Evolutionary conservation across 2,113 vertebrate genomes (phyloP), one percentile per base, ranked within the genome.

Genomic region (Cyrtonyx montezumae): DNA sequence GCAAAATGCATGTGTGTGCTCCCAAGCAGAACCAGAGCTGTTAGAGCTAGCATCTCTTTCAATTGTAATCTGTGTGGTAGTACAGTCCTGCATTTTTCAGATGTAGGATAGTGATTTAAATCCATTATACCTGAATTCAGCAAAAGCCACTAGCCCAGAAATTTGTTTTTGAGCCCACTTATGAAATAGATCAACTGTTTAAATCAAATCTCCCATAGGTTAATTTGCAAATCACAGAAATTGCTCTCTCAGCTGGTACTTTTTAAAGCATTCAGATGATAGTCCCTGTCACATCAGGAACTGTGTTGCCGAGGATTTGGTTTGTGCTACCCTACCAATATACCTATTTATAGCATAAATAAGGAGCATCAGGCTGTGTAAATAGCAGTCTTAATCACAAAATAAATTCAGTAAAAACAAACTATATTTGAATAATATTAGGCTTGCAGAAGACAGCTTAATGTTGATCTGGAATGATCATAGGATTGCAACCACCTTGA

Each of bases 1-100:
- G 95, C 91, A 79, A 61, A 36, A 45, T 71, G 87, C 36, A 0
- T 78, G 43, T 91, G 61, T 96, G 92, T 93, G 88, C 93, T 94
- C 56, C 82, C 91, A 91, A 49, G 40, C 83, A 93, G 93, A 96
- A 93, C 88, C 53, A 58, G n/a, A 90, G 79, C 88, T 90, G 77
- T 53, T 61, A 40, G 30, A 65, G 77, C 90, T 65, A 84, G 61
- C 62, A 48, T 84, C 86, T 75, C 90, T 25, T 45, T 25, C 62
- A 68, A 79, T 63, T 70, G 68, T 85, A 46, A 59, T 51, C 40
- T 36, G 34, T 18, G 46, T 77, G 78, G 67, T 63, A 63, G 49
- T 26, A 28, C 21, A 84, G 37, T 30, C 67, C 45, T 8, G 45
- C 26, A n/a, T 76, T 80, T 9, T 16, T 83, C 91, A 80, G 53